These are phyloP conservation scores for Panthera uncia DNA, from an alignment of 2,113 vertebrate genomes.

Conservation along the genomic window DNA sequence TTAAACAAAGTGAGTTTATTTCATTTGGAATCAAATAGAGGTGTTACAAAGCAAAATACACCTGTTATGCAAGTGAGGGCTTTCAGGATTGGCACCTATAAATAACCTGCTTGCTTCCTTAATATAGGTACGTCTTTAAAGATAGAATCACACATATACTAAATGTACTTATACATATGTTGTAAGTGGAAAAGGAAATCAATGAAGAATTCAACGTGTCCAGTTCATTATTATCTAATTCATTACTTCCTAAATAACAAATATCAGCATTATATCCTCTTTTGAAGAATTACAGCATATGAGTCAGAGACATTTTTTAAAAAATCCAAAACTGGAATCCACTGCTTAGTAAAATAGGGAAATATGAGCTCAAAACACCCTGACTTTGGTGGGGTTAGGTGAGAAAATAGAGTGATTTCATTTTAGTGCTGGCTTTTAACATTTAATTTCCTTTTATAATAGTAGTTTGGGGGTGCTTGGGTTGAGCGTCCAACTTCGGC, in stretches of 20 bases:
- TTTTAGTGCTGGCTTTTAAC: constrained; percentile 43
- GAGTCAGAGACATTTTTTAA: background rate
- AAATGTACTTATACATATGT: background rate
- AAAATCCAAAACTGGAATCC: constrained; percentile 12
- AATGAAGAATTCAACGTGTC: background rate
- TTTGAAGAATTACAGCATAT: background rate
- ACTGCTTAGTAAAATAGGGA: background rate
- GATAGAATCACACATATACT: background rate
- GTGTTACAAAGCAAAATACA: background rate
- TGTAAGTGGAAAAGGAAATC: background rate
- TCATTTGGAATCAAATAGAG: background rate
- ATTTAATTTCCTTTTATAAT: constrained; percentile 73
- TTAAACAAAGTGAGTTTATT: background rate
- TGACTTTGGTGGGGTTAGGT: background rate
- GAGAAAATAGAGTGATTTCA: constrained; percentile 44
- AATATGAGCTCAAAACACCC: background rate
- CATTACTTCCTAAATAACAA: constrained; percentile 30
- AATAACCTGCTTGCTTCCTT: background rate
- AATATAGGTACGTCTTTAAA: background rate
- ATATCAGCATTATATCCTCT: background rate
- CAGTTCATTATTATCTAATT: constrained; percentile 19
- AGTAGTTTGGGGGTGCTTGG: background rate
- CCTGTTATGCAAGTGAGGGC: background rate
- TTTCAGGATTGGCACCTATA: background rate
- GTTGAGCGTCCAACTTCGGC: too few relatives aligned